Base-by-base conservation (phyloP, 2,888 invertebrate genomes). In the Meteorus cinctellus region DNA sequence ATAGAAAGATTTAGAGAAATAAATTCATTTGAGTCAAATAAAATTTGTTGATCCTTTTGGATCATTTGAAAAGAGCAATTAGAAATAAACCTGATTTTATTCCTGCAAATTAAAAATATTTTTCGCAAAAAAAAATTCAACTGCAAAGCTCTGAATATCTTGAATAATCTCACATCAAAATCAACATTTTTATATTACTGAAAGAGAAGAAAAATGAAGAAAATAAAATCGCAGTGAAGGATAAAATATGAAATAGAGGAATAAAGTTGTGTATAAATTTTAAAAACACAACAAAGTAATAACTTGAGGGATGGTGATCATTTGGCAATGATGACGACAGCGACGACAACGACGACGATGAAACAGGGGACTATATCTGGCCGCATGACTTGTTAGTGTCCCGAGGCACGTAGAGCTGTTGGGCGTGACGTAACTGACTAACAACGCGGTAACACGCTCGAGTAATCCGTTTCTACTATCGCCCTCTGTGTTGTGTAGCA, bases 371-470 rank as follows among this genome's bases (percentile, higher is more conserved):
- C 66, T 73, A 60, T 29, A 55, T 55, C 24, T 55, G 10, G 48
- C 60, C 36, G 60, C 65, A 67, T 51, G 48, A 29, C 74, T 69
- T 72, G 68, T 71, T 75, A 59, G 72, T 75, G 69, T 75, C 74
- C 74, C 79, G 72, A 60, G 66, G 77, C 79, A 80, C 79, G 79
- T 80, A 80, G 75, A 74, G 75, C 73, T 77, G 77, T 76, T 78
- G 78, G 78, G 79, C 79, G 79, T 80, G 79, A 80, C 78, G 77
- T 77, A 78, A 80, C 79, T 80, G 78, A 78, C 78, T 80, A 80
- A 80, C 79, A 80, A 80, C 79, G 79, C 78, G 79, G 79, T 78
- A 79, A 79, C 78, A 80, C 79, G 79, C 78, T 80, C 78, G 78
- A 80, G 78, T 80, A 80, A 80, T 80, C 78, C 79, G 79, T 80